These are phyloP conservation scores for Seriola rivoliana DNA, from an alignment of 2,113 vertebrate species.

Conservation along the genomic window DNA sequence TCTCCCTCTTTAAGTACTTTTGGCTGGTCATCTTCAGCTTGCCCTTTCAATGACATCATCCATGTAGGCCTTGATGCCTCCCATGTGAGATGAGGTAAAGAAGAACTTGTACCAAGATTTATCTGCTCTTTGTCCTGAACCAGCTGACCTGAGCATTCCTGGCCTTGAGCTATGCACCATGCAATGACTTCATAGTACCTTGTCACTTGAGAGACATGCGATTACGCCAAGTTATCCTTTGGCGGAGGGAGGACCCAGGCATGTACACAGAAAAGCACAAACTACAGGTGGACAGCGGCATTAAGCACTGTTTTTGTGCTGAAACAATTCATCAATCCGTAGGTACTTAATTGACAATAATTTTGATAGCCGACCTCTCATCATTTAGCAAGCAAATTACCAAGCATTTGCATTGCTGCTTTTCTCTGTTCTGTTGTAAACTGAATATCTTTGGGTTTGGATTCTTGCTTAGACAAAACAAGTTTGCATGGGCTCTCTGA, in stretches of 20 bases:
- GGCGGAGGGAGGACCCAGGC: conserved; percentile 33
- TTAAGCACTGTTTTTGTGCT: background rate
- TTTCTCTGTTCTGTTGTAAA: background rate
- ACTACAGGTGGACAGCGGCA: conserved; percentile 12
- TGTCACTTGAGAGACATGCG: conserved; percentile 64
- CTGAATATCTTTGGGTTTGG: background rate
- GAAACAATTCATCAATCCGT: background rate
- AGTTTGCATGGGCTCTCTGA: background rate
- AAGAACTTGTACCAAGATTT: background rate
- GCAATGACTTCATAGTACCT: conserved; percentile 46
- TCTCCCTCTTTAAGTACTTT: conserved; percentile 14
- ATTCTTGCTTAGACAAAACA: background rate
- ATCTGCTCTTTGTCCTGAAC: conserved; percentile 21
- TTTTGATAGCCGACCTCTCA: background rate
- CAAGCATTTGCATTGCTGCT: background rate
- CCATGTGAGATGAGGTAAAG: conserved; percentile 42
- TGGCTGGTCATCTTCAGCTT: conserved; percentile 23
- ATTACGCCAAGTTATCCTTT: conserved; percentile 32
- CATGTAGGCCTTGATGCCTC: background rate
- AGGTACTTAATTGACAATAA: background rate
- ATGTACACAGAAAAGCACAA: conserved; percentile 70
- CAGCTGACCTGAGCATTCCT: conserved; percentile 39
- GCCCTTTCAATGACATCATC: conserved; percentile 48
- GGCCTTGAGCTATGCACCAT: conserved; percentile 54
- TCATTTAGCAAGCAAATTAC: background rate